phyloP scores from a whole-genome alignment of 2,797 vertebrate species.

The Fringilla coelebs region DNA sequence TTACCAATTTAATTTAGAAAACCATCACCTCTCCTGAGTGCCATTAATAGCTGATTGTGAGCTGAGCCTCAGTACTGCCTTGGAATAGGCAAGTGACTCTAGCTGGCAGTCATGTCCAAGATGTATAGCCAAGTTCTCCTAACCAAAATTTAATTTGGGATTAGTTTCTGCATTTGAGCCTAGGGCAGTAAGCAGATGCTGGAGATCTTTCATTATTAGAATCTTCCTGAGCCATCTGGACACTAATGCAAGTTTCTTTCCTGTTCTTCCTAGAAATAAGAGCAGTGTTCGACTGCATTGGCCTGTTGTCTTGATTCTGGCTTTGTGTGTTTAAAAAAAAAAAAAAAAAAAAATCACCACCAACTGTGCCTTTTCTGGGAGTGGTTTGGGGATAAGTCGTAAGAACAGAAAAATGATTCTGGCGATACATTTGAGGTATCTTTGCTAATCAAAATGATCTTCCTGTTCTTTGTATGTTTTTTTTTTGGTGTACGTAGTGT shows the following conservation, averaged over 20 bases:
- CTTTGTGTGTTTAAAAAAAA: neutral
- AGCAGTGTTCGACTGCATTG: neutral
- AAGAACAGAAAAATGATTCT: slow-evolving; percentile 41
- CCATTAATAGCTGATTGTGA: neutral
- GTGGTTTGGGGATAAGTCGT: slow-evolving; percentile 41
- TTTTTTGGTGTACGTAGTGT: neutral
- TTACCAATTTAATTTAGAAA: neutral
- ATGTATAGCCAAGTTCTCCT: neutral
- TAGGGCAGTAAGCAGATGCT: slow-evolving; percentile 20
- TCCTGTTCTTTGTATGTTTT: slow-evolving; percentile 25
- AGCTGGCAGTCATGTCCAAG: neutral
- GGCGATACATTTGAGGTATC: slow-evolving; percentile 23
- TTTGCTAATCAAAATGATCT: slow-evolving; percentile 46
- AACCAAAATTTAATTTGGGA: neutral
- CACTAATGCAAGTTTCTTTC: neutral
- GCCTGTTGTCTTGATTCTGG: slow-evolving; percentile 27
- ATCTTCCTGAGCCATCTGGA: neutral
- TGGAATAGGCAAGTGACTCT: neutral
- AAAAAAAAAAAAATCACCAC: neutral
- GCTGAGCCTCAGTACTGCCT: neutral
- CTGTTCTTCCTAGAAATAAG: neutral
- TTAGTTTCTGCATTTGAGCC: neutral
- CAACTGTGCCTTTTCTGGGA: slow-evolving; percentile 44
- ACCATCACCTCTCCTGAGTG: neutral
- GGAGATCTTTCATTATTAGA: neutral